Base-by-base conservation (phyloP, 1,140 invertebrate genomes). In the Nephotettix cincticeps region DNA sequence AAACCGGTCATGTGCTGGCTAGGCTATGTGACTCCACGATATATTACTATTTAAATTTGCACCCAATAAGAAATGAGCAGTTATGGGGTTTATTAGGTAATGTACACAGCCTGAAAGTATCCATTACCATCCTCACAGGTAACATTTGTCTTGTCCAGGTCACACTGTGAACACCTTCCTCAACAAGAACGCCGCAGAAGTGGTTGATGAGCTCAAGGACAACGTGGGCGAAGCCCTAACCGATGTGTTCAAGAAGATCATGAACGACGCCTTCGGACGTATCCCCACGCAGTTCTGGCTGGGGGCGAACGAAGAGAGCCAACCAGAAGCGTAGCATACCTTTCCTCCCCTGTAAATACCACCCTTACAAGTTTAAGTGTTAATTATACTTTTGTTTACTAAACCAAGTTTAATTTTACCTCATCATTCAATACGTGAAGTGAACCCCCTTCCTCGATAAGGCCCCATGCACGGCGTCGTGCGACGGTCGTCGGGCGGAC, bases 131-230 rank as follows among this genome's bases (percentile, higher is more conserved):
- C n/a, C n/a, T n/a, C n/a, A n/a, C n/a, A n/a, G n/a, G n/a, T n/a
- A n/a, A n/a, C n/a, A n/a, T n/a, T n/a, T n/a, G n/a, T n/a, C n/a
- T n/a, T n/a, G n/a, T n/a, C n/a, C n/a, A 84, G 83, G 83, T 25
- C 77, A 79, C 36, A 84, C 83, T 1, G 80, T 84, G n/a, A 84
- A 84, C 71, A 77, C 77, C 6, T 84, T 84, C 75, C 70, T 84
- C 2, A 84, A 84, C 71, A 79, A 84, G 75, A 80, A 84, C 72
- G 78, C 79, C 1, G 54, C 81, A 54, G 81, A 83, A 75, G 80
- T 84, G 14, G 76, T 84, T 0, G 72, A 76, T 0, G 83, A 84
- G 72, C 72, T 84, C 43, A 79, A 80, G 72, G 81, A 83, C 65
- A 81, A 78, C 29, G 78, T 84, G 25, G 80, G 79, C 17, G 77